Evolutionary conservation across 2,113 vertebrate species (phyloP), one percentile per base, ranked within the genome.

Genomic region (Agapornis roseicollis): DNA sequence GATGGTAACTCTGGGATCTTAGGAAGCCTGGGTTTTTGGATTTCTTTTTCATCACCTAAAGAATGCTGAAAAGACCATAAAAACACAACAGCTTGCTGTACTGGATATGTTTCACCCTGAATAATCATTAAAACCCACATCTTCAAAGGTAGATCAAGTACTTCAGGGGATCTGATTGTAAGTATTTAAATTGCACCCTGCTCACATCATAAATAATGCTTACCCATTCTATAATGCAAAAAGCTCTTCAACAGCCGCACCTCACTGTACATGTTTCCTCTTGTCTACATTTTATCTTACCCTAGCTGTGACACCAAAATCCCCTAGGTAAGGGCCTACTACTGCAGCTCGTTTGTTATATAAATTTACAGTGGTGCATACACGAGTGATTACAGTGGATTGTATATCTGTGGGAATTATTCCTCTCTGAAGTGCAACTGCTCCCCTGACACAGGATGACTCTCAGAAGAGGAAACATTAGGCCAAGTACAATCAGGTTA

Each of bases 261-360:
- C 87, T 94, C 91, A 39, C 17, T 0, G 0, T 58, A 64, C 52
- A 37, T 77, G 63, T 77, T 85, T 94, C 46, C 68, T 96, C 96
- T 88, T 88, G 66, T 77, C 0, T 81, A 52, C 28, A 41, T 93
- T 85, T 88, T 80, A 53, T 68, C 72, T 88, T 70, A 65, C n/a
- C 33, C 25, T 42, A 33, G 9, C 42, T 81, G 58, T 79, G 70
- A 87, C 77, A 93, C 41, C 70, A 85, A 89, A 92, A 85, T 73
- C 44, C 41, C 25, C 5, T 65, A 39, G 33, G 39, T 88, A 81
- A 88, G 13, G 18, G 41, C 76, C 47, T 87, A n/a, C 31, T 65
- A 17, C 35, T 82, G 35, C 31, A 80, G 33, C 33, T 74, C 0
- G 0, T 64, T 74, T 0, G 0, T 68, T 60, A 53, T 17, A 66